phyloP scores from a whole-genome alignment of 1,140 invertebrate species.

The Lepidotrigona ventralis region DNA sequence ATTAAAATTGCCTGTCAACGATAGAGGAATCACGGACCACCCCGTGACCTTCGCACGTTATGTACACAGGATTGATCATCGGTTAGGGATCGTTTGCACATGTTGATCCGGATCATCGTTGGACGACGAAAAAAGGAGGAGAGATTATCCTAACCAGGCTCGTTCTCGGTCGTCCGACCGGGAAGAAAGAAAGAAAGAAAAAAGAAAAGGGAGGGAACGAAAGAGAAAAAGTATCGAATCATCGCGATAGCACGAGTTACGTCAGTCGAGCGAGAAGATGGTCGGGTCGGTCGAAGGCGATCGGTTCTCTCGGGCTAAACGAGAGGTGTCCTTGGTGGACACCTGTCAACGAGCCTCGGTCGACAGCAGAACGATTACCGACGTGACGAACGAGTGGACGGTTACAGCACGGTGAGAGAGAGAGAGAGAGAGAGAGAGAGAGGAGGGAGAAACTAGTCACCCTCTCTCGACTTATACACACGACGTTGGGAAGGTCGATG shows the following conservation, averaged over 20 bases:
- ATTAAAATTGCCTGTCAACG: conserved; percentile 35
- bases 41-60: neutral
- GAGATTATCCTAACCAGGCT: neutral
- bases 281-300: conserved; percentile 37
- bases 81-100: neutral
- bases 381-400: conserved; percentile 43
- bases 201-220: too few species aligned
- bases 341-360: conserved; percentile 54
- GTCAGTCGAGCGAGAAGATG: conserved; percentile 37
- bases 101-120: neutral
- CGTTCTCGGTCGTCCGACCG: too few species aligned
- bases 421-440: neutral
- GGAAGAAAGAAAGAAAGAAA: neutral
- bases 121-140: neutral
- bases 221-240: conserved; percentile 29
- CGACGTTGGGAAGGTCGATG: conserved; percentile 44
- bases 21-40: conserved; percentile 40
- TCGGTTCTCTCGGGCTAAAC: conserved; percentile 24
- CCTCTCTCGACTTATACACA: conserved; percentile 51
- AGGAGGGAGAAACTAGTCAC: conserved; percentile 22
- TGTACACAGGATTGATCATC: conserved; percentile 23
- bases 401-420: conserved; percentile 2
- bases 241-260: conserved; percentile 49
- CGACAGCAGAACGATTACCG: conserved; percentile 51
- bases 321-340: conserved; percentile 62